These are phyloP conservation scores for Dipodomys spectabilis DNA, from an alignment of 2,113 vertebrate genomes.

Conservation along the genomic window DNA sequence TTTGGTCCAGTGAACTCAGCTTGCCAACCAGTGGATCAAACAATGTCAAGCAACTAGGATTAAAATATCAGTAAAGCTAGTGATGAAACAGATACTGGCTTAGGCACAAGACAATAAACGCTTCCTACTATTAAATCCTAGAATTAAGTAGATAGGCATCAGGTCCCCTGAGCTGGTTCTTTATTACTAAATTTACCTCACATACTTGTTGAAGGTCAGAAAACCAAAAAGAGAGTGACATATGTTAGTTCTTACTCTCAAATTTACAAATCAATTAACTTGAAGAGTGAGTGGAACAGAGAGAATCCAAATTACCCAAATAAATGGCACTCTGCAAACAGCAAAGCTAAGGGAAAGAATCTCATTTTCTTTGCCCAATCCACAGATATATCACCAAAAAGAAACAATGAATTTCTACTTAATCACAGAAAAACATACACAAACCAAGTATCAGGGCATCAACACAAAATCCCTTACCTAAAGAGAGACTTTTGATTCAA, in stretches of 20 bases:
- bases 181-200: background rate
- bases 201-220: background rate
- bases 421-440: constrained; percentile 12
- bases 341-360: background rate
- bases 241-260: background rate
- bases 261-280: constrained; percentile 2
- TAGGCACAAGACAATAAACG: background rate
- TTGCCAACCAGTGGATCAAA: background rate
- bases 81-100: background rate
- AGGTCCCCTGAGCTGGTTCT: background rate
- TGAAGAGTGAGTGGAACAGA: background rate
- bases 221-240: background rate
- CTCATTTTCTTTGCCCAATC: background rate
- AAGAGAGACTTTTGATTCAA: background rate
- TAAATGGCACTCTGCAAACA: background rate
- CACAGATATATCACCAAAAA: background rate
- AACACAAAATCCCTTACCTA: background rate
- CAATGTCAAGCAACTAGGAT: background rate
- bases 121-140: background rate
- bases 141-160: background rate
- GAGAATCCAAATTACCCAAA: background rate
- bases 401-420: background rate
- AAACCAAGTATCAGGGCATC: background rate
- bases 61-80: background rate
- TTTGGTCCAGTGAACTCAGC: background rate